These are phyloP conservation scores for Meiosimyza decipiens DNA, from an alignment of 2,888 invertebrate genomes.

Conservation along the genomic window DNA sequence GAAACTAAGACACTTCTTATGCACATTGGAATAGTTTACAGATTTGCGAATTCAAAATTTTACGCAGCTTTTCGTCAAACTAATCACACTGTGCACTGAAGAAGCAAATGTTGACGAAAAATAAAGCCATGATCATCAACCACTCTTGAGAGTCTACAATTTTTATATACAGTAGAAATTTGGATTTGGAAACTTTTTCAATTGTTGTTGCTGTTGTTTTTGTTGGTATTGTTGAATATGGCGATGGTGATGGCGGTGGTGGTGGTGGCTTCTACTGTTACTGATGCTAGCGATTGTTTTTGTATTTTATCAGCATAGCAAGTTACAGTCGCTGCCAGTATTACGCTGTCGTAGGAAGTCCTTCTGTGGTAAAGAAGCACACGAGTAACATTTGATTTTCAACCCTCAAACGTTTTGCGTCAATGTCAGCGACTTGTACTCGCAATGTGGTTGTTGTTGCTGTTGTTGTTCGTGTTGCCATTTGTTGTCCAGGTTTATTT, in stretches of 20 bases:
- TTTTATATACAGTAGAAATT: constrained; percentile 63
- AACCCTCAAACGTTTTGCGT: constrained; percentile 28
- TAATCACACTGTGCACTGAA: not conserved
- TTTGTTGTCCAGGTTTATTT: constrained; percentile 36
- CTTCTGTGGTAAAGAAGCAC: constrained; percentile 2
- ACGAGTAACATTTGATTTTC: constrained; percentile 27
- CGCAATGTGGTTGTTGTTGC: constrained; percentile 27
- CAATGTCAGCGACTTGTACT: constrained; percentile 17
- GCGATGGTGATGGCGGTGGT: constrained; percentile 41
- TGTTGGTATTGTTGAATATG: constrained; percentile 40
- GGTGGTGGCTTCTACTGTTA: constrained; percentile 31
- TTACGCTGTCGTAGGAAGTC: constrained; percentile 24
- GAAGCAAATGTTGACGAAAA: not conserved
- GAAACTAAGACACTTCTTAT: no score
- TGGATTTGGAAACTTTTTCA: constrained; percentile 63
- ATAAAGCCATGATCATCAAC: constrained; percentile 34
- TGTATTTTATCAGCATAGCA: constrained; percentile 9
- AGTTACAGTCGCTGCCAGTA: constrained; percentile 26
- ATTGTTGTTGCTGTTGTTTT: constrained; percentile 44
- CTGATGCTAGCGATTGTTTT: constrained; percentile 4
- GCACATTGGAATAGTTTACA: no score
- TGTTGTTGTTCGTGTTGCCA: constrained; percentile 25
- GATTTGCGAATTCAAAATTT: no score
- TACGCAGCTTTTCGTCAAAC: no score
- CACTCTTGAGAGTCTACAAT: constrained; percentile 53